Conservation (phyloP, 2,888 invertebrate genomes). For the Amphipyra berbera region DNA sequence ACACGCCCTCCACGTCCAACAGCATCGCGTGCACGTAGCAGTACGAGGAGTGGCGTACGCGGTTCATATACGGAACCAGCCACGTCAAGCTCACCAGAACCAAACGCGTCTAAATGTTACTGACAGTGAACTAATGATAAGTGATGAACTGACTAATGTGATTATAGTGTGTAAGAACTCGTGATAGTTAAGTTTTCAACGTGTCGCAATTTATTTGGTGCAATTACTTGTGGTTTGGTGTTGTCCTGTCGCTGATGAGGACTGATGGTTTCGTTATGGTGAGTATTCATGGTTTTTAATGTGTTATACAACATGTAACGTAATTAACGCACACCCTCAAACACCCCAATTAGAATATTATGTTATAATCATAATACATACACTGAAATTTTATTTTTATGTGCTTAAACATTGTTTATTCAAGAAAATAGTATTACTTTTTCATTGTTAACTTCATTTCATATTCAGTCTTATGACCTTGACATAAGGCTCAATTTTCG, state of each 20-base stretch:
- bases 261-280: slow-evolving; percentile 51
- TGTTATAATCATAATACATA: too few species aligned
- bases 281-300: slow-evolving; percentile 26
- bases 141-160: slow-evolving; percentile 48
- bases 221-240: slow-evolving; percentile 47
- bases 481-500: too few species aligned
- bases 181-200: slow-evolving; percentile 51
- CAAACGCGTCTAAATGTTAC: slow-evolving; percentile 64
- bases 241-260: slow-evolving; percentile 33
- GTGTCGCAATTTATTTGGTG: slow-evolving; percentile 51
- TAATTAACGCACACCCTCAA: too few species aligned
- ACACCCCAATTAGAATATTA: too few species aligned
- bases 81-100: slow-evolving; percentile 64
- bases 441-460: too few species aligned
- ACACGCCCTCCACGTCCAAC: slow-evolving; percentile 72
- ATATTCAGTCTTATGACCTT: too few species aligned
- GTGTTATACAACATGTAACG: slow-evolving; percentile 3
- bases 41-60: slow-evolving; percentile 82
- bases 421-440: too few species aligned
- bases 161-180: slow-evolving; percentile 54
- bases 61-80: slow-evolving; percentile 80
- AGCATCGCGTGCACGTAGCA: slow-evolving; percentile 86
- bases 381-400: too few species aligned
- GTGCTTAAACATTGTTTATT: too few species aligned
- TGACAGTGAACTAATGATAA: slow-evolving; percentile 43